phyloP scores from a whole-genome alignment of 2,113 vertebrate species.

The Apteryx owenii region DNA sequence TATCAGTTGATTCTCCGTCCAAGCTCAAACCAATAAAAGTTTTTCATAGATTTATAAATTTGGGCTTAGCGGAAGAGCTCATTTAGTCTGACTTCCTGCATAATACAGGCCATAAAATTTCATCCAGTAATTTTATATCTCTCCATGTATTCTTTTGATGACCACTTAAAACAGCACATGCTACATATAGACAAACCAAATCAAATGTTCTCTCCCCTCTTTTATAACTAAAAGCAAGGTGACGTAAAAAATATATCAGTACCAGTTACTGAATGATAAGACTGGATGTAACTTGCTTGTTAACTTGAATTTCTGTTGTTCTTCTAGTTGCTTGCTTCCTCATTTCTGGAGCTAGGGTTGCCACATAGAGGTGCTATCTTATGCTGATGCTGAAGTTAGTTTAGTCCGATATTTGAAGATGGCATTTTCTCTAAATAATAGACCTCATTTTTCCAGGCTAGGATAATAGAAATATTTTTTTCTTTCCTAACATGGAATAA shows the following conservation, averaged over 20 bases:
- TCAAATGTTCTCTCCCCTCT: not conserved
- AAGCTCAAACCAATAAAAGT: not conserved
- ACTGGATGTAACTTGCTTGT: not conserved
- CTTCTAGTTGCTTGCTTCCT: not conserved
- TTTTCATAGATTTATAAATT: not conserved
- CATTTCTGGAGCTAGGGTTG: not conserved
- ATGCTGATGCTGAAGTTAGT: not conserved
- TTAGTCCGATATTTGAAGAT: not conserved
- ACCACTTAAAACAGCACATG: not conserved
- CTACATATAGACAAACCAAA: not conserved
- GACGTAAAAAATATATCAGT: not conserved
- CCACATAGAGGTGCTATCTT: not conserved
- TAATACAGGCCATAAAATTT: not conserved
- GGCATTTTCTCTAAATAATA: not conserved
- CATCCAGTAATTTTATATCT: not conserved
- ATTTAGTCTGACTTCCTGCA: not conserved
- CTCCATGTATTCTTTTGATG: not conserved
- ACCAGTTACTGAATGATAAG: not conserved
- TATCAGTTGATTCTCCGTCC: not conserved
- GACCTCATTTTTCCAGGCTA: not conserved
- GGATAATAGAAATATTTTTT: not conserved
- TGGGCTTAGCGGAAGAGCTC: not conserved
- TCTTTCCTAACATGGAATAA: not conserved
- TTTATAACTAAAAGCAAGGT: not conserved
- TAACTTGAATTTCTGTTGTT: not conserved